A percentile compares a stretch with the other conserved stretches of the same genome.
Evolutionary conservation across 64 coral and sea anemone species (phyloP).

Genomic region (Montipora foliosa): DNA sequence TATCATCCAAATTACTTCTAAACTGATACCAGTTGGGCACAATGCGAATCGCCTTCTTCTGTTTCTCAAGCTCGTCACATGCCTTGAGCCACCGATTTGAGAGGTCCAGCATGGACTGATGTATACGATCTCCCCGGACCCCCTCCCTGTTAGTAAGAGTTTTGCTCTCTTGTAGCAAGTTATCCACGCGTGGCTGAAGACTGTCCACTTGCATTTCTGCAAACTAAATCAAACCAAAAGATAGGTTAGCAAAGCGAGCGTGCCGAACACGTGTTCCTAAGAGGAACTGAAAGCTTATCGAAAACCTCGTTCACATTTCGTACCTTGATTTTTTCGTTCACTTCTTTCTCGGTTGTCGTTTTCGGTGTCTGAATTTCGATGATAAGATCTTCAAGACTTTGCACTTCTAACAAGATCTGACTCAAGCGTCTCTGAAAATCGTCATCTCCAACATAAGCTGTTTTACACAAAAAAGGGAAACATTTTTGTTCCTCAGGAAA

Average conservation of each 20-base stretch:
- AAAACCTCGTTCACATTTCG: background rate
- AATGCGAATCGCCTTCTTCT: slow-evolving; percentile 80
- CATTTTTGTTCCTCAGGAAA: too few species aligned
- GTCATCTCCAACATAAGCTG: slow-evolving; percentile 18
- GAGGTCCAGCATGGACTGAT: slow-evolving; percentile 89
- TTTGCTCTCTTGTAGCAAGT: slow-evolving; percentile 88
- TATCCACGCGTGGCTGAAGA: slow-evolving; percentile 85
- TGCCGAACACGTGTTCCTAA: background rate
- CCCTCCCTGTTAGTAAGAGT: slow-evolving; percentile 67
- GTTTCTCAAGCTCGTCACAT: slow-evolving; percentile 84
- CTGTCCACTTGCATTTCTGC: slow-evolving; percentile 74
- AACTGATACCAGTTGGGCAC: slow-evolving; percentile 97
- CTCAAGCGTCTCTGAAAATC: slow-evolving; percentile 72
- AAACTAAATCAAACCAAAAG: slow-evolving; percentile 23
- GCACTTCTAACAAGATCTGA: slow-evolving; percentile 66
- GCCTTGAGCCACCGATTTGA: slow-evolving; percentile 93
- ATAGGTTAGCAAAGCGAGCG: background rate
- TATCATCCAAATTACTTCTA: slow-evolving; percentile 84
- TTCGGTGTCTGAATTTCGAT: slow-evolving; percentile 75
- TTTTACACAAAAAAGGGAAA: background rate
- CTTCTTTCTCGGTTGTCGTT: slow-evolving; percentile 40
- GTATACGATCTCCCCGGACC: slow-evolving; percentile 70
- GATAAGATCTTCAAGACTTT: slow-evolving; percentile 69
- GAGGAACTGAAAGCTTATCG: background rate
- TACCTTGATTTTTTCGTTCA: slow-evolving; percentile 79